Evolutionary conservation across 2,888 invertebrate genomes (phyloP), one percentile per base, ranked within the genome.

Genomic region (Priocnemis perturbator): DNA sequence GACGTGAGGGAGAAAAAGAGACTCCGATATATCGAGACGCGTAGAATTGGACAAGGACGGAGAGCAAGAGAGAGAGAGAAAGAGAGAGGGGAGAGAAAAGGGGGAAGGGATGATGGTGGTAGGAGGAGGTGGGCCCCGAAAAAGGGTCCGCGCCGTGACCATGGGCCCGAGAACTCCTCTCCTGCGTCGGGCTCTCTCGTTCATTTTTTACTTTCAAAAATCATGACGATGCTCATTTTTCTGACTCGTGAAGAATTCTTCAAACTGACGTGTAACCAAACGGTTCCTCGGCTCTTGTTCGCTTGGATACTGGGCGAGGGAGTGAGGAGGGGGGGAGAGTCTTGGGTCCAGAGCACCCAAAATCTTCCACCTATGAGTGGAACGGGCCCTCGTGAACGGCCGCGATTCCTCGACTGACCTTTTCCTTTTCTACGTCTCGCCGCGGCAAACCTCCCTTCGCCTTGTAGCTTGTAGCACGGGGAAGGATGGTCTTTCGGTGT

Each of bases 131-230:
- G 19, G 17, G 37, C 15, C 37, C 44, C n/a, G 55, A 21, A 23
- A 44, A 45, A 62, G 55, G 60, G 60, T 19, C 61, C 61, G 50
- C 52, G 11, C 3, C 58, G 59, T 47, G 47, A 59, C 47, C 47
- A 23, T 44, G 59, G n/a, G 14, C 58, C 62, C 17, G 52, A 45
- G 37, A 48, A 63, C 57, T 65, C 20, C 58, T 26, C 67, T 60
- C 64, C 17, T 48, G 20, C n/a, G 19, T n/a, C 57, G 59, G 71
- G 64, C 79, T 79, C 79, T 79, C 80, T 87, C 85, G 75, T 86
- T 87, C 87, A 88, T 88, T 89, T 88, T 89, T 89, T 88, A 89
- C 89, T 88, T 88, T 89, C 89, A 88, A 89, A 89, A 88, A 88
- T 87, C 89, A 89, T 89, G 88, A 89, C 88, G 88, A 87, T 88